Percentiles rank a stretch among this genome's conserved stretches.
phyloP scores from a whole-genome alignment of 2,888 invertebrate species.

The Phaonia tiefii region DNA sequence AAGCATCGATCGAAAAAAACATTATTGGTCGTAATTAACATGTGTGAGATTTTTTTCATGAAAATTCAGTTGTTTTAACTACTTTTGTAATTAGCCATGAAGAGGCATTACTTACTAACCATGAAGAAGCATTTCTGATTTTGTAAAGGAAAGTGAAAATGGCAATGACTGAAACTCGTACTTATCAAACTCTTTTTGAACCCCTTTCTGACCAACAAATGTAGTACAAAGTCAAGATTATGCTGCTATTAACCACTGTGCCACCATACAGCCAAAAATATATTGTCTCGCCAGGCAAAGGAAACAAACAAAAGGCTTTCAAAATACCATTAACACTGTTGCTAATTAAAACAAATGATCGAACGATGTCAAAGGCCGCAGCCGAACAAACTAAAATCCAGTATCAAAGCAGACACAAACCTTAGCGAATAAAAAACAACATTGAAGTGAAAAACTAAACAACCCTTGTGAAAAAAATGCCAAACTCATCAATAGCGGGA shows the following conservation, averaged over 20 bases:
- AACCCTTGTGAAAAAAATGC: conserved; percentile 55
- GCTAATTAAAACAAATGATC: conserved; percentile 72
- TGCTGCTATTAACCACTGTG: conserved; percentile 30
- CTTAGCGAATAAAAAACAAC: conserved; percentile 35
- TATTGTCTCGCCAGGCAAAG: background rate
- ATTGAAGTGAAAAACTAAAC: conserved; percentile 43
- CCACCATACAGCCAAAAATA: background rate
- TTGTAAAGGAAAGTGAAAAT: too few relatives aligned
- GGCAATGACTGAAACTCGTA: too few relatives aligned
- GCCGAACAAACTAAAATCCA: conserved; percentile 25
- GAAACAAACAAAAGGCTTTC: conserved; percentile 51
- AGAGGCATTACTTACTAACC: too few relatives aligned
- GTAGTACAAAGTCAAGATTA: too few relatives aligned
- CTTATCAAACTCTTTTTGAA: too few relatives aligned
- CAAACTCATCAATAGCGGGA: conserved; percentile 25
- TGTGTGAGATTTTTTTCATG: too few relatives aligned
- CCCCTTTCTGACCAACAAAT: too few relatives aligned
- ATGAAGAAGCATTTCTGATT: too few relatives aligned
- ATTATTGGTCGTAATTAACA: too few relatives aligned
- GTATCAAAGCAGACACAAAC: conserved; percentile 29
- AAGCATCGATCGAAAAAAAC: too few relatives aligned
- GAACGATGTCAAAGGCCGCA: conserved; percentile 66
- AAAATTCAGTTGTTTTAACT: too few relatives aligned
- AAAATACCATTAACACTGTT: conserved; percentile 68
- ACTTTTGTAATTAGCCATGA: too few relatives aligned